Conservation (phyloP, 2,113 vertebrate genomes). For the Catharus fuscescens region DNA sequence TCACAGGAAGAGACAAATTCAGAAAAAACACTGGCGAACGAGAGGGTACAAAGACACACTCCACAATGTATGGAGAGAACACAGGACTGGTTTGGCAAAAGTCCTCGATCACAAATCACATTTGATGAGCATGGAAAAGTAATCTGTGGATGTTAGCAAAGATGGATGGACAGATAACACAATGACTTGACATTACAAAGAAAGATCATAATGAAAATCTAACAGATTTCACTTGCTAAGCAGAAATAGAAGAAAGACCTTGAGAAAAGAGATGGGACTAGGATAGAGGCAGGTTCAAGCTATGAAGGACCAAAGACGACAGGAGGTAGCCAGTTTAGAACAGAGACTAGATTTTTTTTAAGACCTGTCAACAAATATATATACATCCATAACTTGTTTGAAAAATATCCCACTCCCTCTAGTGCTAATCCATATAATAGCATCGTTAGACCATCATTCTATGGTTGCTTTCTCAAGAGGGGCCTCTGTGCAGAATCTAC, state of each 20-base stretch:
- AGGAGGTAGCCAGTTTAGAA: not conserved
- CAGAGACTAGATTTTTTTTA: not conserved
- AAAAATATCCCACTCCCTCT: not conserved
- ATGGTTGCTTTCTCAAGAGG: not conserved
- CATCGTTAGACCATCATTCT: not conserved
- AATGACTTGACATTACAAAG: not conserved
- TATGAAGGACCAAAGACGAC: not conserved
- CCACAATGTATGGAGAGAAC: not conserved
- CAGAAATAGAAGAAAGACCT: not conserved
- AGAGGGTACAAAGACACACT: not conserved
- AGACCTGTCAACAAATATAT: not conserved
- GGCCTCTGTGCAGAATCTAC: not conserved
- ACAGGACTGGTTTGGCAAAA: not conserved
- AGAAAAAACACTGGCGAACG: not conserved
- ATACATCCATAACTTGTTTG: not conserved
- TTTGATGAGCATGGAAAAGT: not conserved
- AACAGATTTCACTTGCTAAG: not conserved
- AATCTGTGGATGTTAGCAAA: not conserved
- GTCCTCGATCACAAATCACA: not conserved
- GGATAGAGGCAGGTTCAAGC: not conserved
- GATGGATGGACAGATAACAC: not conserved
- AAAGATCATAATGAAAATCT: not conserved
- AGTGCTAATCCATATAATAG: not conserved
- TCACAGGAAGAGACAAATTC: not conserved
- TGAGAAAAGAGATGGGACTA: not conserved